Percentiles rank a stretch among this genome's conserved stretches.
Evolutionary conservation across 2,888 invertebrate species (phyloP).

Genomic region (Resseliella maxima): DNA sequence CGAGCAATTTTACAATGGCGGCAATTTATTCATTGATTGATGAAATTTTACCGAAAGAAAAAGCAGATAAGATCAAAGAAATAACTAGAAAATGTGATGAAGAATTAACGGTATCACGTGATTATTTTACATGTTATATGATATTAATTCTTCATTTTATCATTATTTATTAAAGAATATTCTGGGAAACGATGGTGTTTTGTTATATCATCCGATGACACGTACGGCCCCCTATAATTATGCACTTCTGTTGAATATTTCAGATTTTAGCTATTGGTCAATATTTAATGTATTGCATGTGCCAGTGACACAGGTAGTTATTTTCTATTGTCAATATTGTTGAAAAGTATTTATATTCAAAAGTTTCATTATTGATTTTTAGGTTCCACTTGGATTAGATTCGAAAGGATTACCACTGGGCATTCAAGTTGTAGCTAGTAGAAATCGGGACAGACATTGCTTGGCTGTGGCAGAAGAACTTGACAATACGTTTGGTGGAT

Average conservation of each 20-base stretch:
- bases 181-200: conserved; percentile 81
- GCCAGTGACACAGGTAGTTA: conserved; percentile 81
- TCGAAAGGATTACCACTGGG: conserved; percentile 87
- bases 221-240: conserved; percentile 85
- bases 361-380: neutral
- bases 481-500: conserved; percentile 89
- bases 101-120: conserved; percentile 71
- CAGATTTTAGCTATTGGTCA: conserved; percentile 87
- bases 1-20: conserved; percentile 75
- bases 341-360: neutral
- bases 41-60: conserved; percentile 74
- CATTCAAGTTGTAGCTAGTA: conserved; percentile 85
- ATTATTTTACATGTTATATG: neutral
- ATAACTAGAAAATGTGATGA: conserved; percentile 72
- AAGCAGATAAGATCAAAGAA: conserved; percentile 73
- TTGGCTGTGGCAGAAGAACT: conserved; percentile 90
- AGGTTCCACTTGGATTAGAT: conserved; percentile 84
- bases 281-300: conserved; percentile 86
- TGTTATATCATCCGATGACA: conserved; percentile 86
- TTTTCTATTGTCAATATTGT: neutral
- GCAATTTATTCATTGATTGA: conserved; percentile 77
- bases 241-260: conserved; percentile 79
- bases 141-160: neutral
- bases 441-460: conserved; percentile 85
- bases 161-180: conserved; percentile 67